Evolutionary conservation across 2,113 vertebrate genomes (phyloP).

Genomic region (Otis tarda): DNA sequence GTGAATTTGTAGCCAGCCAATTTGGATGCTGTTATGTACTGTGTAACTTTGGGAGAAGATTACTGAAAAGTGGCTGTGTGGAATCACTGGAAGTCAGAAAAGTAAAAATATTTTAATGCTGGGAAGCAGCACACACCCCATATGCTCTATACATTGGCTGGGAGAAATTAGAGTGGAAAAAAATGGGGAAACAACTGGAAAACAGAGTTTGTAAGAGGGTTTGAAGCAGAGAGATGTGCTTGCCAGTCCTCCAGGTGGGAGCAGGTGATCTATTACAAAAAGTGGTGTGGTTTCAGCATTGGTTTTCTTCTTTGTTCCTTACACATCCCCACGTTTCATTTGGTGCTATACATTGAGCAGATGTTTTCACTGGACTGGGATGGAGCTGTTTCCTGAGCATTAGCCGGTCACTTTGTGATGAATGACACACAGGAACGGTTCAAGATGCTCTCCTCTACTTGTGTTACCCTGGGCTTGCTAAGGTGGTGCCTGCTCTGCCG

Average conservation of each 20-base stretch:
- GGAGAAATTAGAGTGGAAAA: not conserved
- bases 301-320: not conserved
- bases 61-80: not conserved
- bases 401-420: not conserved
- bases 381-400: not conserved
- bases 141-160: not conserved
- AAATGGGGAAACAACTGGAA: not conserved
- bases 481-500: rapidly evolving
- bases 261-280: not conserved
- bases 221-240: not conserved
- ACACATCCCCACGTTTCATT: not conserved
- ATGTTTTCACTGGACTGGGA: not conserved
- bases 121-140: not conserved
- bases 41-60: not conserved
- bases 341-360: not conserved
- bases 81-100: not conserved
- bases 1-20: not conserved
- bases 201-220: not conserved
- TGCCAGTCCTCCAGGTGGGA: not conserved
- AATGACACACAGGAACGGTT: rapidly evolving
- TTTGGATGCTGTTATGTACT: rapidly evolving
- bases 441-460: not conserved
- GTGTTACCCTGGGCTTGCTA: not conserved
- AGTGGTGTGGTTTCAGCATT: not conserved
- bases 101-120: not conserved